Percentiles rank a stretch among this genome's conserved stretches.
Evolutionary conservation across 2,888 invertebrate genomes (phyloP).

Genomic region (Drosophila imparisetae): DNA sequence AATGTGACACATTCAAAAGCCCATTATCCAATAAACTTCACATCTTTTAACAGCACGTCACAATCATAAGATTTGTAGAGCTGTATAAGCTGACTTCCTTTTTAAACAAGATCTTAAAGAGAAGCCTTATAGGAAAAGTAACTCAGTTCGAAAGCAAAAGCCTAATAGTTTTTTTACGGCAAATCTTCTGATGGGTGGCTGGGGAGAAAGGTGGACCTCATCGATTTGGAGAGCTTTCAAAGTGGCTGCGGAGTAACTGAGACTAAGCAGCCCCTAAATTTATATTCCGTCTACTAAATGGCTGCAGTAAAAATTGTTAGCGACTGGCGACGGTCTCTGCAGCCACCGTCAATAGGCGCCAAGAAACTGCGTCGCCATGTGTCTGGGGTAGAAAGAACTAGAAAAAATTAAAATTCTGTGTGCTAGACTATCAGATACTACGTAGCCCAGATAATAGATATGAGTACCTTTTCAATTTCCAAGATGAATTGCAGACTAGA

Average conservation of each 20-base stretch:
- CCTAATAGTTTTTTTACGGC: constrained; percentile 16
- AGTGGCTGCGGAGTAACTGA: not conserved
- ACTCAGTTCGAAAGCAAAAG: constrained; percentile 16
- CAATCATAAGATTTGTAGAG: constrained; percentile 15
- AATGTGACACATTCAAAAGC: constrained; percentile 24
- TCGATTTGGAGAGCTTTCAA: not conserved
- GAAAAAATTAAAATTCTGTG: constrained; percentile 1
- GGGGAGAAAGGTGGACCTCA: not conserved
- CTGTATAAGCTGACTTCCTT: constrained; percentile 25
- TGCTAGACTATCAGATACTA: constrained; percentile 7
- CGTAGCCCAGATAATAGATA: not conserved
- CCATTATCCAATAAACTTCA: constrained; percentile 25
- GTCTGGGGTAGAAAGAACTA: constrained; percentile 56
- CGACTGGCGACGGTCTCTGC: constrained; percentile 56
- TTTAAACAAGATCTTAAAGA: constrained; percentile 29
- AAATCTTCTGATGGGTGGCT: constrained; percentile 17
- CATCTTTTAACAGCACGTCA: constrained; percentile 18
- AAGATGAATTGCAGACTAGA: not conserved
- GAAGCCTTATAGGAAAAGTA: constrained; percentile 54
- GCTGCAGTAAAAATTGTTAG: constrained; percentile 69
- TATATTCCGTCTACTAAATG: constrained; percentile 63
- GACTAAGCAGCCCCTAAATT: constrained; percentile 59
- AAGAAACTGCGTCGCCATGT: constrained; percentile 74
- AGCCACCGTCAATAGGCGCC: constrained; percentile 63
- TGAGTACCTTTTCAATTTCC: not conserved